These are phyloP conservation scores for Taenaris catops DNA, from an alignment of 2,888 invertebrate genomes.

Conservation along the genomic window DNA sequence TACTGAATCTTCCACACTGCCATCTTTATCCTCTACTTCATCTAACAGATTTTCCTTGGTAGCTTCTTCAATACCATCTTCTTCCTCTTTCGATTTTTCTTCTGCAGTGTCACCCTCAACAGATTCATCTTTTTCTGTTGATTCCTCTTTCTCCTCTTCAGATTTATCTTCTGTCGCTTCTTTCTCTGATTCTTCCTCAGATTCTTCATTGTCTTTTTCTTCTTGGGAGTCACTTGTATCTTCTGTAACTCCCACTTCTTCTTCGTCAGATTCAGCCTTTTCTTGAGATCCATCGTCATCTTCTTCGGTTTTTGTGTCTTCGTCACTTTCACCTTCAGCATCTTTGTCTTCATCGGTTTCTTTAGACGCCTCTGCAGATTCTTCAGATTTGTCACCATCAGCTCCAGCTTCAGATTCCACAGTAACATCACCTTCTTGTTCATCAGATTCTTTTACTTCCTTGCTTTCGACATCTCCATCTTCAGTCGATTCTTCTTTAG, in stretches of 20 bases:
- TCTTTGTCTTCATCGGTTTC: constrained; percentile 29
- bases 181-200: constrained; percentile 37
- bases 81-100: constrained; percentile 41
- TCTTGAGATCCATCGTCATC: constrained; percentile 67
- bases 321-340: constrained; percentile 28
- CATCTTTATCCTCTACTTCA: constrained; percentile 10
- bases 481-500: constrained; percentile 36
- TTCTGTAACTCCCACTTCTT: constrained; percentile 33
- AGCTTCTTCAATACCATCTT: constrained; percentile 29
- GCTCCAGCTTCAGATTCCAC: constrained; percentile 26
- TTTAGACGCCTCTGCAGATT: constrained; percentile 35
- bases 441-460: constrained; percentile 29
- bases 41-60: constrained; percentile 26
- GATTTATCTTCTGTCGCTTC: constrained; percentile 39
- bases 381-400: constrained; percentile 40
- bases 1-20: constrained; percentile 27
- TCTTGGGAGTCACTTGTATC: constrained; percentile 36
- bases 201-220: constrained; percentile 35
- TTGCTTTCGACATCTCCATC: constrained; percentile 36
- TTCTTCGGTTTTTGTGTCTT: constrained; percentile 42
- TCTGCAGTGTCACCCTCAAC: constrained; percentile 32
- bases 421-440: constrained; percentile 27
- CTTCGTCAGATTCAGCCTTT: constrained; percentile 55
- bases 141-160: constrained; percentile 46
- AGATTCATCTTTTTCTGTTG: constrained; percentile 41